These are phyloP conservation scores for Hydra vulgaris DNA, from an alignment of 30 jellyfish, hydroid and myxozoan genomes.

Conservation along the genomic window DNA sequence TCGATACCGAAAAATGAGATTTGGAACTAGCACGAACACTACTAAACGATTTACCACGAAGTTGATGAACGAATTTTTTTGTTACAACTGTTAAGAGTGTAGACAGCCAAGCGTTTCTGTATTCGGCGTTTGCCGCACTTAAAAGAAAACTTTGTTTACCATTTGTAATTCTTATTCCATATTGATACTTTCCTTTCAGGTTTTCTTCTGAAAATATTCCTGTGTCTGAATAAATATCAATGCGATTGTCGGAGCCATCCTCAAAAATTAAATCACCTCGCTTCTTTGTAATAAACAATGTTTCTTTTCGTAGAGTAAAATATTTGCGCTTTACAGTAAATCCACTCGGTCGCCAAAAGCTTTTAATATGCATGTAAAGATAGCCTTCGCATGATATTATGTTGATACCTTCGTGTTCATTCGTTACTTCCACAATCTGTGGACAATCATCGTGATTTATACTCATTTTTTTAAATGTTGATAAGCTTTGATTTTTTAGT, in stretches of 20 bases:
- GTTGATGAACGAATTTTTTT: constrained; percentile 1
- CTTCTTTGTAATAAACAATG: constrained; percentile 17
- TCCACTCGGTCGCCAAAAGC: constrained; percentile 16
- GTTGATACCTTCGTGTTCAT: constrained; percentile 28
- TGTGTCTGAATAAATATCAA: constrained; percentile 25
- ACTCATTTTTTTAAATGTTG: neutral
- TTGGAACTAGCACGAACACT: constrained; percentile 3
- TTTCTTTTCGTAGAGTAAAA: constrained; percentile 14
- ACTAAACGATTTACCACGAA: constrained; percentile 11
- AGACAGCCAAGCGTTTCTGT: constrained; percentile 33
- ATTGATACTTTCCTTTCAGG: constrained; percentile 2
- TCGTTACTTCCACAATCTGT: neutral
- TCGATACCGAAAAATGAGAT: neutral
- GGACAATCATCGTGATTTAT: constrained; percentile 2
- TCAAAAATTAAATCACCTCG: constrained; percentile 31
- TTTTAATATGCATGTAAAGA: constrained; percentile 14
- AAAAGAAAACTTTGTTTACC: constrained; percentile 20
- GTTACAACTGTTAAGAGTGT: constrained; percentile 25
- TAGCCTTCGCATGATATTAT: constrained; percentile 26
- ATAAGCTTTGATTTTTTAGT: too few relatives aligned
- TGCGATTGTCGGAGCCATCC: constrained; percentile 12
- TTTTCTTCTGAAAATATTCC: constrained; percentile 32
- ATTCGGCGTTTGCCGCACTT: constrained; percentile 15
- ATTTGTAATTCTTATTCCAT: constrained; percentile 11
- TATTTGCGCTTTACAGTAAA: constrained; percentile 20